These are phyloP conservation scores for Creontiades dilutus DNA, from an alignment of 2,888 invertebrate species.

Conservation along the genomic window DNA sequence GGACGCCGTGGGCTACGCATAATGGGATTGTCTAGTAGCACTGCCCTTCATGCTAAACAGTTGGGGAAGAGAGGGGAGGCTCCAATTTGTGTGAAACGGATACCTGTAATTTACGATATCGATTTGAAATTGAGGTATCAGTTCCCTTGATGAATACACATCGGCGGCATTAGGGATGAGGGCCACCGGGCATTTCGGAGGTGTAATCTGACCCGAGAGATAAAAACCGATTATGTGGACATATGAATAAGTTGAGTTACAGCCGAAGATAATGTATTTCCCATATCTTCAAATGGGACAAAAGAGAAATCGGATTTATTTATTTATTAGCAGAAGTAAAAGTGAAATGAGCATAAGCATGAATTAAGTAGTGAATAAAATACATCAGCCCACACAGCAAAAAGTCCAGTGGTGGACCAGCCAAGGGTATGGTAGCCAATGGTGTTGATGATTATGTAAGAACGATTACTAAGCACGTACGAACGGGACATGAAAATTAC, in stretches of 20 bases:
- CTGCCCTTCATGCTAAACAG: slow-evolving; percentile 18
- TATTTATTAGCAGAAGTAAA: too few relatives aligned
- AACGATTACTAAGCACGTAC: too few relatives aligned
- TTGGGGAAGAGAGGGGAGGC: background rate
- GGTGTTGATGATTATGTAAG: too few relatives aligned
- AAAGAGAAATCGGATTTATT: too few relatives aligned
- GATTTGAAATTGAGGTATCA: slow-evolving; percentile 39
- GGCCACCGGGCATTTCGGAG: slow-evolving; percentile 32
- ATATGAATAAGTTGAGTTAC: slow-evolving; percentile 8
- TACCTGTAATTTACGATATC: slow-evolving; percentile 24
- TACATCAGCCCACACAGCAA: too few relatives aligned
- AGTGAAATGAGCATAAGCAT: too few relatives aligned
- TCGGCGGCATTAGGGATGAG: slow-evolving; percentile 4
- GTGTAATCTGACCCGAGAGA: slow-evolving; percentile 4
- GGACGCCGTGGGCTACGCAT: slow-evolving; percentile 32
- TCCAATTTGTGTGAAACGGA: slow-evolving; percentile 40
- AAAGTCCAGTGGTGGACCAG: too few relatives aligned
- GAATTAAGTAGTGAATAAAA: too few relatives aligned
- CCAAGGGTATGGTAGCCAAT: too few relatives aligned
- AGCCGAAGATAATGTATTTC: background rate
- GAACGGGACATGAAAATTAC: too few relatives aligned
- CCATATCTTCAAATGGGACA: background rate
- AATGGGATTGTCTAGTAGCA: slow-evolving; percentile 36
- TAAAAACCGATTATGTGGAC: slow-evolving; percentile 6
- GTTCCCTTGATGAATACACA: slow-evolving; percentile 37